Percentiles rank a stretch among this genome's conserved stretches.
Conservation (phyloP, 2,113 vertebrate species). For the Corythornis madagascariensis region DNA sequence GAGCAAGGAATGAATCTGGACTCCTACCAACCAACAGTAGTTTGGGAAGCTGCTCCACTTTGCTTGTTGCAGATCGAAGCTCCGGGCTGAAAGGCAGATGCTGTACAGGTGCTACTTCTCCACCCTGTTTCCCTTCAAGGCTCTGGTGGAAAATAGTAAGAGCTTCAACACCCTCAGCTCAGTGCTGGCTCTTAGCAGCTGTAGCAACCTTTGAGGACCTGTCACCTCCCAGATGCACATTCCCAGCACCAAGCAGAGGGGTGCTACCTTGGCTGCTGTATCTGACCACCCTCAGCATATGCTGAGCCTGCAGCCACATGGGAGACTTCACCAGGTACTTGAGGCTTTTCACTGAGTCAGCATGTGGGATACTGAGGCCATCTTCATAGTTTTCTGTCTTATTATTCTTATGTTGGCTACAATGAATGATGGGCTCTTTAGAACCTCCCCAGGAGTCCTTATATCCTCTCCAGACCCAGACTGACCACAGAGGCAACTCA, state of each 20-base stretch:
- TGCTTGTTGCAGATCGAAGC: background rate
- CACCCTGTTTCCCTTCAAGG: fast-evolving
- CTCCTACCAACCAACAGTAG: background rate
- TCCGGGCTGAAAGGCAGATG: background rate
- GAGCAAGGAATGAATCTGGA: background rate
- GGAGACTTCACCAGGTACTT: fast-evolving
- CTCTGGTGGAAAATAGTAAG: background rate
- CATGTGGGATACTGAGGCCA: background rate
- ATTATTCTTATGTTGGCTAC: background rate
- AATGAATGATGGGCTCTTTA: background rate
- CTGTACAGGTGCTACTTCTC: background rate
- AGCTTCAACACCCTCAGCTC: background rate
- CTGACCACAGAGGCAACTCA: background rate
- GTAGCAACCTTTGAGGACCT: background rate
- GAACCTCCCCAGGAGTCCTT: background rate
- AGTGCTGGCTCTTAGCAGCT: background rate
- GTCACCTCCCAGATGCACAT: background rate
- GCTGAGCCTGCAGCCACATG: fast-evolving
- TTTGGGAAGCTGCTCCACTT: background rate
- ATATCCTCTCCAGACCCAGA: background rate
- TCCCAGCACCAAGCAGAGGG: background rate
- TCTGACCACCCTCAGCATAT: background rate
- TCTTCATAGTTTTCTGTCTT: background rate
- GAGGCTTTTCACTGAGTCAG: background rate
- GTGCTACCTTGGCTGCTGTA: background rate